Conservation (phyloP, 1,140 invertebrate genomes). For the Bemisia tabaci region DNA sequence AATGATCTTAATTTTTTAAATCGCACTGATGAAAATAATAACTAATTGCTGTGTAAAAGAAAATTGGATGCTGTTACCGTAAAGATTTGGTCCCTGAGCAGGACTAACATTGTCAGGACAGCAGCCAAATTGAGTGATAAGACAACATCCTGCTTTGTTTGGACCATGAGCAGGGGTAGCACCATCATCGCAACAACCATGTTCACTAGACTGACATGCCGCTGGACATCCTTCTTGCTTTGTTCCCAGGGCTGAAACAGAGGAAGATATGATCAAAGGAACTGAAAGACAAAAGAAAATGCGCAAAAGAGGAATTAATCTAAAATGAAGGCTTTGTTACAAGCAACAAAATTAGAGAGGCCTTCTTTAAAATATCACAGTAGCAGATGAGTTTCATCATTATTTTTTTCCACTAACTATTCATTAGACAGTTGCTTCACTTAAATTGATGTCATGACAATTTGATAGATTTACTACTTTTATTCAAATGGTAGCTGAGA, state of each 20-base stretch:
- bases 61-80: constrained; percentile 37
- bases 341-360: not conserved
- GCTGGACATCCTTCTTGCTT: constrained; percentile 55
- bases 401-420: too few relatives aligned
- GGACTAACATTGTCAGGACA: constrained; percentile 80
- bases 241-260: constrained; percentile 43
- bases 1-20: too few relatives aligned
- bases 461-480: too few relatives aligned
- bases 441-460: too few relatives aligned
- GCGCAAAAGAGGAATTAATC: not conserved
- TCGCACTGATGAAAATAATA: too few relatives aligned
- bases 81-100: constrained; percentile 61
- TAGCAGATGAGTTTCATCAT: too few relatives aligned
- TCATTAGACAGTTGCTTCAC: too few relatives aligned
- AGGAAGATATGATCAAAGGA: not conserved
- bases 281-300: not conserved
- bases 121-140: constrained; percentile 57
- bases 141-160: constrained; percentile 68
- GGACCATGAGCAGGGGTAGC: constrained; percentile 72
- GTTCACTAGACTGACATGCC: constrained; percentile 52
- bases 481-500: too few relatives aligned
- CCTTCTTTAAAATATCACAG: not conserved
- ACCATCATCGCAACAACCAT: constrained; percentile 80
- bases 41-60: too few relatives aligned
- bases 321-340: not conserved